A percentile compares a stretch with the other conserved stretches of the same genome.
phyloP scores from a whole-genome alignment of 1,140 invertebrate genomes.

The Probaryconus sp. region DNA sequence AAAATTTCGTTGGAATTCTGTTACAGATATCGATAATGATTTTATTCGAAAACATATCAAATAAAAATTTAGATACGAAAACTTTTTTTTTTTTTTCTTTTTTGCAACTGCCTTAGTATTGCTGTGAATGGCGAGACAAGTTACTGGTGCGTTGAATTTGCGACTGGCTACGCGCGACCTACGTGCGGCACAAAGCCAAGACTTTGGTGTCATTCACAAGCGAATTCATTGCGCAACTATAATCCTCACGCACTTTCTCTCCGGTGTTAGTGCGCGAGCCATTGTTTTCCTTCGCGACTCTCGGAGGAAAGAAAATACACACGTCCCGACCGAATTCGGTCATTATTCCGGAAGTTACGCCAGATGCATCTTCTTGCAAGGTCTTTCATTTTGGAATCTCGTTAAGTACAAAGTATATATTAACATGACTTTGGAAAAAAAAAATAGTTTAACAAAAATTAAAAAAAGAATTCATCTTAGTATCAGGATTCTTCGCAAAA shows the following conservation, averaged over 20 bases:
- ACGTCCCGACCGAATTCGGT: constrained; percentile 48
- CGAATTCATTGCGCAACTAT: constrained; percentile 70
- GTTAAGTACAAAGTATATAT: not conserved
- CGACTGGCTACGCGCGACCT: constrained; percentile 57
- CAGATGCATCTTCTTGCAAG: constrained; percentile 21
- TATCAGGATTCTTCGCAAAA: no score
- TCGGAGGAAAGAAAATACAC: constrained; percentile 39
- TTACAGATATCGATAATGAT: no score
- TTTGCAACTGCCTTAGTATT: no score
- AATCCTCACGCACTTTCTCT: constrained; percentile 74
- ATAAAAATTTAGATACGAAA: no score
- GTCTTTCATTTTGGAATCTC: constrained; percentile 18
- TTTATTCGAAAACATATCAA: no score
- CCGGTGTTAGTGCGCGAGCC: constrained; percentile 59
- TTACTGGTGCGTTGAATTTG: constrained; percentile 55
- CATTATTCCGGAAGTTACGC: constrained; percentile 54
- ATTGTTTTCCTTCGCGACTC: constrained; percentile 63
- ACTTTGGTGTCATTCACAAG: constrained; percentile 77
- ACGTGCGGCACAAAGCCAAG: constrained; percentile 56
- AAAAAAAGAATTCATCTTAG: no score
- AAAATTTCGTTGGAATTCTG: no score
- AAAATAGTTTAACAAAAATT: no score
- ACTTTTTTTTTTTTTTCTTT: no score
- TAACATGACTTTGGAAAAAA: no score
- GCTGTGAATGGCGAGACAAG: constrained; percentile 51